These are phyloP conservation scores for Tetranychus cinnabarinus DNA, from an alignment of 1,140 invertebrate species.

Conservation along the genomic window DNA sequence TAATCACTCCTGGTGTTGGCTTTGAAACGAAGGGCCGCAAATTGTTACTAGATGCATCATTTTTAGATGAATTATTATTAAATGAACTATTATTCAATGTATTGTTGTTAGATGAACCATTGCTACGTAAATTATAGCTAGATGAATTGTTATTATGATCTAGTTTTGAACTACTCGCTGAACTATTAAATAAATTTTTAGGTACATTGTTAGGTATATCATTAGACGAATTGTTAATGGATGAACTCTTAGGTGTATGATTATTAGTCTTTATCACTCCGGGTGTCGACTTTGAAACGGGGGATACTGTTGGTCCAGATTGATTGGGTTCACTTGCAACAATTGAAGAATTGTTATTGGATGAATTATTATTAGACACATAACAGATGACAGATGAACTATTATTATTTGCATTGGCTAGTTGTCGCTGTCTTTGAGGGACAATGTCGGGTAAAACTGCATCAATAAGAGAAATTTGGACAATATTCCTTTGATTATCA, in stretches of 20 bases:
- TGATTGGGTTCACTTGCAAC: neutral
- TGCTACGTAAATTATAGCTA: too few species aligned
- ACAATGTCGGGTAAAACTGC: constrained; percentile 29
- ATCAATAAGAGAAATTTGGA: constrained; percentile 80
- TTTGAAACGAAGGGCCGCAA: too few species aligned
- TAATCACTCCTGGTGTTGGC: too few species aligned
- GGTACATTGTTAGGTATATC: too few species aligned
- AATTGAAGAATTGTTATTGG: neutral
- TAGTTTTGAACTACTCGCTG: too few species aligned
- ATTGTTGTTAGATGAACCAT: neutral
- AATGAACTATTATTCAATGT: neutral
- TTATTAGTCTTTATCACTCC: too few species aligned
- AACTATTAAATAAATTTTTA: too few species aligned
- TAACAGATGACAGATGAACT: neutral
- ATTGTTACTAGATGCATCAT: neutral
- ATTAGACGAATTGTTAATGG: too few species aligned
- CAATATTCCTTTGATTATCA: constrained; percentile 59
- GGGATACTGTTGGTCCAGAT: too few species aligned
- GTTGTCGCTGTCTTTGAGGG: neutral
- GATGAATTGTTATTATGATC: too few species aligned
- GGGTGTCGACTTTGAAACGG: too few species aligned
- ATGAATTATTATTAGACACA: neutral
- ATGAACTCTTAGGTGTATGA: too few species aligned
- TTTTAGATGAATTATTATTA: neutral
- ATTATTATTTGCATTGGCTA: neutral